Base-by-base conservation (phyloP, 2,888 invertebrate species). In the Copidosoma aretas region DNA sequence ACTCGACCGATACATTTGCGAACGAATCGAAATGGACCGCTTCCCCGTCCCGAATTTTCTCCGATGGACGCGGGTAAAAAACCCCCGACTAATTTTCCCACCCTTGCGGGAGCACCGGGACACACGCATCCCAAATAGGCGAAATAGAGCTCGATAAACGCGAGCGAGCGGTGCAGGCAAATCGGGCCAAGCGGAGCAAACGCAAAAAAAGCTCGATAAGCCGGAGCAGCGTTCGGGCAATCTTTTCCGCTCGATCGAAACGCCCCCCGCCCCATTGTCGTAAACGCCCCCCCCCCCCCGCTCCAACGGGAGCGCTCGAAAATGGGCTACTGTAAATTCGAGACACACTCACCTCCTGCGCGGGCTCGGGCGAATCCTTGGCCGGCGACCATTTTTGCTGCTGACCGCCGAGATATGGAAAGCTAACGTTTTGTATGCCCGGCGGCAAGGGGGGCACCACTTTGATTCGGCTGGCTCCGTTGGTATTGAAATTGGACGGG, bases 401-500 rank as follows among this genome's bases (percentile, higher is more conserved):
- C 32, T 32, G 32, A 32, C 32, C 32, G 32, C 4, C 8, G 3
- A 8, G 17, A 46, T 46, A 46, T 46, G 43, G 12, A 12, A 17
- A 3, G 43, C 17, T 46, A 12, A 1, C 43, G 32, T 32, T 32
- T 32, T 32, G 32, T 32, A 32, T 32, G 3, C 32, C 32, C 2
- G 43, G 14, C 43, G 43, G 3, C 32, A 1, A 21, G 25, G 57
- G n/a, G n/a, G n/a, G n/a, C n/a, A n/a, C n/a, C n/a, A n/a, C n/a
- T n/a, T n/a, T 54, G 52, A 53, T 57, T 64, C 46, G 52, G 4
- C 54, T 12, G 2, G 58, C 24, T 24, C 61, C 69, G 39, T 65
- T 64, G 64, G 65, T 64, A 59, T 69, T 61, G 64, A 65, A 69
- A 65, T 65, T 62, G 61, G 46, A 59, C 32, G 52, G n/a, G 43